Conservation (phyloP, 2,797 vertebrate species). For the Coregonus ussuriensis region DNA sequence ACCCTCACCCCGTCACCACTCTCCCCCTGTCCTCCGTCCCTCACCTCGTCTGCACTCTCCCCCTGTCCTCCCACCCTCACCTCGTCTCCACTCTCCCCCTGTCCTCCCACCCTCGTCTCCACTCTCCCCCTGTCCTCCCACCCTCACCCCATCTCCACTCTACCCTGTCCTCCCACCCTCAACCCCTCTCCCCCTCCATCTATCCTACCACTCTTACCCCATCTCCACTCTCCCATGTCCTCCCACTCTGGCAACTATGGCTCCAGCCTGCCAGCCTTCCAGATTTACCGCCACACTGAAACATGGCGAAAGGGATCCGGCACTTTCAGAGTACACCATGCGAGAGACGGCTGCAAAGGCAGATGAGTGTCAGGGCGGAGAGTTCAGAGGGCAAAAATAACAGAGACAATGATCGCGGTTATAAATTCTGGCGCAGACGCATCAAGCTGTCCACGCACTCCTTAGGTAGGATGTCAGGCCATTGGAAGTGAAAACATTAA, state of each 20-base stretch:
- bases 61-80: no score
- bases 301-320: slow-evolving; percentile 38
- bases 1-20: no score
- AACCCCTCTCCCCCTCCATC: background rate
- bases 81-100: no score
- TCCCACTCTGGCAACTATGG: no score
- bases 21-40: no score
- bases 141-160: no score
- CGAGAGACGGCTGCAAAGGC: slow-evolving; percentile 27
- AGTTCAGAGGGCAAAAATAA: slow-evolving; percentile 54
- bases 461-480: slow-evolving; percentile 58
- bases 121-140: no score
- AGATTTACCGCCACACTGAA: slow-evolving; percentile 49
- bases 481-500: slow-evolving; percentile 70
- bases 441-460: slow-evolving; percentile 69
- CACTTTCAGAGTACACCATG: slow-evolving; percentile 23
- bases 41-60: no score
- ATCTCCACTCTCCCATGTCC: background rate
- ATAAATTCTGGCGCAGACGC: slow-evolving; percentile 59
- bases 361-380: slow-evolving; percentile 21
- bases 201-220: background rate
- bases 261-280: slow-evolving; percentile 7
- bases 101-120: no score
- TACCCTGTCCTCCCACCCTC: no score
- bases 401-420: slow-evolving; percentile 53